Evolutionary conservation across 2,888 invertebrate species (phyloP).

Genomic region (Acanthosepion pharaonis): DNA sequence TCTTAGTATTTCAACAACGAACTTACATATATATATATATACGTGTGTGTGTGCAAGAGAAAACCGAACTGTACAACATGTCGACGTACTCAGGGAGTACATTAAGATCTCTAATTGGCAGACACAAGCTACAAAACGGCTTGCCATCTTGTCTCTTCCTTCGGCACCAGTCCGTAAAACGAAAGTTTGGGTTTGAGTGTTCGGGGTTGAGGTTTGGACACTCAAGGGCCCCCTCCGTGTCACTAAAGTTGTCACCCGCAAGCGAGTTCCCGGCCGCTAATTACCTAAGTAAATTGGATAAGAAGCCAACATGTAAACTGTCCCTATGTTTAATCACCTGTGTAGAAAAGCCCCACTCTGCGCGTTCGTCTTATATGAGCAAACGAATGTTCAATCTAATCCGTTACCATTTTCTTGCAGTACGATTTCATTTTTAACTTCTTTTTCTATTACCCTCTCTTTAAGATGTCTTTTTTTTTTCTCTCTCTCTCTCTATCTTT

Average conservation of each 20-base stretch:
- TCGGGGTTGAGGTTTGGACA: background rate
- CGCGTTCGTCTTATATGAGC: background rate
- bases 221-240: slow-evolving; percentile 21
- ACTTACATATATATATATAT: background rate
- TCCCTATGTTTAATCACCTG: slow-evolving; percentile 1
- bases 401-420: background rate
- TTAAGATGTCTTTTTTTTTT: too few species aligned
- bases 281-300: slow-evolving; percentile 22
- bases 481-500: background rate
- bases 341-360: background rate
- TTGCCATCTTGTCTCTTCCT: background rate
- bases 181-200: background rate
- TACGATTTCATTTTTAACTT: background rate
- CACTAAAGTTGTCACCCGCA: slow-evolving; percentile 23
- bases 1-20: too few species aligned
- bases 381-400: background rate
- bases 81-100: background rate
- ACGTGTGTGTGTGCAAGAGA: background rate
- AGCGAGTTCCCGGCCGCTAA: background rate
- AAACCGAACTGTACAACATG: background rate
- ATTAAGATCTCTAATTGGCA: background rate
- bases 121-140: background rate
- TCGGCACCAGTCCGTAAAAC: background rate
- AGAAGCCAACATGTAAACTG: slow-evolving; percentile 33
- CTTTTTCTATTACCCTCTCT: too few species aligned